Evolutionary conservation across 2,113 vertebrate genomes (phyloP).

Genomic region (Circaetus gallicus): DNA sequence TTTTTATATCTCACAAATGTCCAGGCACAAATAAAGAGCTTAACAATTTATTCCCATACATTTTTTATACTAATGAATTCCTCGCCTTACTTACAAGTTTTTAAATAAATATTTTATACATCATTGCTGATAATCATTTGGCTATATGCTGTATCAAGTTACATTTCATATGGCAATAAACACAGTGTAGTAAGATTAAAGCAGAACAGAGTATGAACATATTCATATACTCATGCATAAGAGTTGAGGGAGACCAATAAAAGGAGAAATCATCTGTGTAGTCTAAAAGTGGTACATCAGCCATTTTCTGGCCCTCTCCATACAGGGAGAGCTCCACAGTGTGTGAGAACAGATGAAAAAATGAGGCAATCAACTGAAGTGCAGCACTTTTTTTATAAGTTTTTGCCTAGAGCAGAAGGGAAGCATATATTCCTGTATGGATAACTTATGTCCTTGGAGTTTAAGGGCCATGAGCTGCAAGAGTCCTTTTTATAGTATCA

Average conservation of each 20-base stretch:
- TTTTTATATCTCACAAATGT: background rate
- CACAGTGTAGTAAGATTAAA: background rate
- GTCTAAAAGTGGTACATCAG: background rate
- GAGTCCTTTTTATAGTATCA: background rate
- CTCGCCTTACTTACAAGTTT: background rate
- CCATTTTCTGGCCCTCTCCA: background rate
- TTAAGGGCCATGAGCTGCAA: background rate
- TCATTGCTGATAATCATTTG: background rate
- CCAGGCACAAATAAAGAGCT: background rate
- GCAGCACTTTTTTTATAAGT: background rate
- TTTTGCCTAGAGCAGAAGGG: background rate
- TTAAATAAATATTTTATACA: background rate
- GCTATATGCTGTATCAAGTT: background rate
- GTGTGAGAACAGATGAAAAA: background rate
- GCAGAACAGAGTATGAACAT: background rate
- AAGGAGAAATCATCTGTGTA: background rate
- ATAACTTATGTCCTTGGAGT: conserved; percentile 12
- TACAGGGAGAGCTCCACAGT: background rate
- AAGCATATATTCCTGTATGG: background rate
- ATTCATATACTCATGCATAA: background rate
- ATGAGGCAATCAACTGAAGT: background rate
- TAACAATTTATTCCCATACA: background rate
- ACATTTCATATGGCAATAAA: background rate
- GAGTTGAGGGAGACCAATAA: background rate
- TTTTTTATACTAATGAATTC: background rate